Evolutionary conservation across 2,797 vertebrate genomes (phyloP).

Genomic region (Xyrichtys novacula): DNA sequence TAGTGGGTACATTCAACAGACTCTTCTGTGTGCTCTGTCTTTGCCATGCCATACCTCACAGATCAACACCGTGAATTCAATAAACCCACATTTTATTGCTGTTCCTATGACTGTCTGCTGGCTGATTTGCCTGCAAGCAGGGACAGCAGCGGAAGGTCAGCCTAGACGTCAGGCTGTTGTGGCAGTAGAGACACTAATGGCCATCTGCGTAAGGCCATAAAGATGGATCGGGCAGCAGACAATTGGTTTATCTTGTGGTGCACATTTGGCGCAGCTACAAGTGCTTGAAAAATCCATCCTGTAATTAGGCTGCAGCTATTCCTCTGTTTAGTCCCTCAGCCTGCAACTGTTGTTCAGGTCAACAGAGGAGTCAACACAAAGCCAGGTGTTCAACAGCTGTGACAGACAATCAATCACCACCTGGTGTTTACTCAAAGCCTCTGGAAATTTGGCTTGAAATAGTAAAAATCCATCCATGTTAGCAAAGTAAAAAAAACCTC

Average conservation of each 20-base stretch:
- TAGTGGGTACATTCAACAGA: constrained; percentile 45
- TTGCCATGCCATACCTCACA: constrained; percentile 52
- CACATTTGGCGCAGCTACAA: constrained; percentile 13
- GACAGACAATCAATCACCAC: constrained; percentile 40
- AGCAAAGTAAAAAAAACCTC: background rate
- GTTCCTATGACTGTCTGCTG: no score
- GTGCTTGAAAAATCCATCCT: constrained; percentile 38
- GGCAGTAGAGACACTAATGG: constrained; percentile 36
- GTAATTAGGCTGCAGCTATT: constrained; percentile 49
- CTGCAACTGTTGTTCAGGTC: constrained; percentile 53
- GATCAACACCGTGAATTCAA: constrained; percentile 51
- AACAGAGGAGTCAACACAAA: constrained; percentile 65
- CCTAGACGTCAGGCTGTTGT: constrained; percentile 6
- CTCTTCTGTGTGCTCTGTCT: constrained; percentile 52
- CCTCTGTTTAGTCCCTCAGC: constrained; percentile 35
- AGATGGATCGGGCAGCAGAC: constrained; percentile 18
- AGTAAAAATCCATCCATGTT: background rate
- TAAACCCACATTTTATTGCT: constrained; percentile 63
- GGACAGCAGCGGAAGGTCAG: constrained; percentile 48
- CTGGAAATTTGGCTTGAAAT: background rate
- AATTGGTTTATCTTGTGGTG: constrained; percentile 39
- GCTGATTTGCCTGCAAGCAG: constrained; percentile 11
- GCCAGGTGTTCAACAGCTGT: constrained; percentile 81
- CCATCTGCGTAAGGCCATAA: constrained; percentile 40
- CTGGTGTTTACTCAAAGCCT: constrained; percentile 24